These are phyloP conservation scores for Lissocephala sabroskyi DNA, from an alignment of 2,888 invertebrate species.

Conservation along the genomic window DNA sequence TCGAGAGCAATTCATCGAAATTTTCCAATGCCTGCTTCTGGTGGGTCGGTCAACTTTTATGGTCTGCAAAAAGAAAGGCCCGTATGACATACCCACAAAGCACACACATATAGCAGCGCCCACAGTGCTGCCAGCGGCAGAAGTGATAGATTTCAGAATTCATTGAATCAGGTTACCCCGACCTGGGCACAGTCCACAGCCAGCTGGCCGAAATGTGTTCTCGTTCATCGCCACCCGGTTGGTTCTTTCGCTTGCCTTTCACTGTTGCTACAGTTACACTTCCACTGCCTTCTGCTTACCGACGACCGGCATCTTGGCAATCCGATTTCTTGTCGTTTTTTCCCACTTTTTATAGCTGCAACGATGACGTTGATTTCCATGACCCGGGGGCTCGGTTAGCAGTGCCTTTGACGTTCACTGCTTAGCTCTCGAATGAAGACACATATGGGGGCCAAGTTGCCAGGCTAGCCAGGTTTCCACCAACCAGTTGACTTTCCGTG, in stretches of 20 bases:
- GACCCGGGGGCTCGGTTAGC: conserved; percentile 20
- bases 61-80: conserved; percentile 36
- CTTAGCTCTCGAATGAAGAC: conserved; percentile 33
- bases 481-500: too few relatives aligned
- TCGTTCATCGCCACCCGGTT: neutral
- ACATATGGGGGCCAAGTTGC: too few relatives aligned
- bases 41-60: conserved; percentile 38
- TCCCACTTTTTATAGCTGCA: conserved; percentile 35
- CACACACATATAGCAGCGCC: too few relatives aligned
- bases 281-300: too few relatives aligned
- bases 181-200: conserved; percentile 21
- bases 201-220: conserved; percentile 31
- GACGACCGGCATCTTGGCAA: conserved; percentile 22
- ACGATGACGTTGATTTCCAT: conserved; percentile 38
- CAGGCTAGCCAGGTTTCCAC: too few relatives aligned
- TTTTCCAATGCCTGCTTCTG: too few relatives aligned
- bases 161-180: conserved; percentile 51
- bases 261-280: conserved; percentile 34
- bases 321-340: conserved; percentile 30
- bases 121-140: neutral
- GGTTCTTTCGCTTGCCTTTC: conserved; percentile 25
- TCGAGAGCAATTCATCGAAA: too few relatives aligned
- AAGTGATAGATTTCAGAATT: conserved; percentile 47
- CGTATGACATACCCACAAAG: conserved; percentile 16
- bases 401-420: conserved; percentile 17